phyloP scores from a whole-genome alignment of 2,797 vertebrate genomes.

The Hapalemur alaotrensis region DNA sequence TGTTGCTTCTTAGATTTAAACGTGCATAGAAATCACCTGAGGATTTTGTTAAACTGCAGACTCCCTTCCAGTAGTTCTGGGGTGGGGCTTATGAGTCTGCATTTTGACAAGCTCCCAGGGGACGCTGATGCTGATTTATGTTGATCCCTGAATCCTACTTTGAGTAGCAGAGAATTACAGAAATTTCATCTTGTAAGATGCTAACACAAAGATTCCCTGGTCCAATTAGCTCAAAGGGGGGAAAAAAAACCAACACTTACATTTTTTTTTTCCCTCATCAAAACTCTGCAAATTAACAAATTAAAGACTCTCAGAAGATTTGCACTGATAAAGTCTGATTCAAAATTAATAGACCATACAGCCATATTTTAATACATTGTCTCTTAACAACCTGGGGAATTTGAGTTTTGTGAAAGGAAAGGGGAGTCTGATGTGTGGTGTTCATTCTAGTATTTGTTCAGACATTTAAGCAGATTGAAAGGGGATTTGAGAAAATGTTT shows the following conservation, averaged over 20 bases:
- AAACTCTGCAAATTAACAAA: neutral
- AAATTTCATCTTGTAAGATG: neutral
- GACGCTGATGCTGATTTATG: neutral
- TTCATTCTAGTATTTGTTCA: neutral
- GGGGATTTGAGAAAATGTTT: neutral
- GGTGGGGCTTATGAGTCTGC: neutral
- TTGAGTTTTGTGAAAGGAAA: neutral
- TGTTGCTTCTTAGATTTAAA: conserved; percentile 25
- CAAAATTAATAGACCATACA: neutral
- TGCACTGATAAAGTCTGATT: neutral
- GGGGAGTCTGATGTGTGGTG: neutral
- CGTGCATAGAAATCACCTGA: neutral
- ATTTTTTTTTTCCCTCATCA: neutral
- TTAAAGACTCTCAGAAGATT: neutral
- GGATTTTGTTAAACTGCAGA: neutral
- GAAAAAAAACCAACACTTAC: neutral
- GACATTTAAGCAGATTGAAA: neutral
- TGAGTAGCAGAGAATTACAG: neutral
- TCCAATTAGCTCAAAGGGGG: neutral
- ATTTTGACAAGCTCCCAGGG: neutral
- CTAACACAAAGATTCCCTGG: neutral
- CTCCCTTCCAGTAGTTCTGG: neutral
- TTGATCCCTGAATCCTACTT: neutral
- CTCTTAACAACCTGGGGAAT: neutral
- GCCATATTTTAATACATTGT: neutral